Evolutionary conservation across 2,113 vertebrate genomes (phyloP).

Genomic region (Eubucco bourcierii): DNA sequence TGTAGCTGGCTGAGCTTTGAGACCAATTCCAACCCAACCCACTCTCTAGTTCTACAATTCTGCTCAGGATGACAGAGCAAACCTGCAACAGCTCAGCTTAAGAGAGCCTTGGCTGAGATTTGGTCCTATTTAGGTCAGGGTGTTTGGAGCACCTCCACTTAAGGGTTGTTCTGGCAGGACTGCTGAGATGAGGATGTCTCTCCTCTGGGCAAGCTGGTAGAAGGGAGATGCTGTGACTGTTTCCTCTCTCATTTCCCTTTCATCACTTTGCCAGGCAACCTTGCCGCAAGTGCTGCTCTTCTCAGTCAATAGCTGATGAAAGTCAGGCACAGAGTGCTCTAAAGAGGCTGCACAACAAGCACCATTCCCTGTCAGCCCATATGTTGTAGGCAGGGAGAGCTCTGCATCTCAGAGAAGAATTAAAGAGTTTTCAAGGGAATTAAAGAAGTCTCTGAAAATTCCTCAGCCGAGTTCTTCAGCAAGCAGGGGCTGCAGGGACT

Average conservation of each 20-base stretch:
- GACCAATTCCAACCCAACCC: no score
- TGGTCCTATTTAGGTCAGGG: neutral
- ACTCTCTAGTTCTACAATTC: neutral
- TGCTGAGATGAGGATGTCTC: neutral
- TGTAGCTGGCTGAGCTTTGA: no score
- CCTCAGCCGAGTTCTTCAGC: neutral
- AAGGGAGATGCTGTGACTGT: neutral
- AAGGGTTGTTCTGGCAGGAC: neutral
- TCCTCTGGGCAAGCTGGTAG: rapidly evolving
- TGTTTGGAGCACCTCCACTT: neutral
- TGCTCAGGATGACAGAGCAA: neutral
- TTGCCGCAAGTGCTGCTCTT: neutral
- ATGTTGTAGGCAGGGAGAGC: neutral
- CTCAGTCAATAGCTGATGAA: neutral
- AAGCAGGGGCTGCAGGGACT: neutral
- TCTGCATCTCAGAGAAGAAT: conserved; percentile 19
- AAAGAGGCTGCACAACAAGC: neutral
- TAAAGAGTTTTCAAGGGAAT: neutral
- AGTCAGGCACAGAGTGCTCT: neutral
- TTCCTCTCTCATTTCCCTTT: neutral
- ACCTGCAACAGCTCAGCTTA: neutral
- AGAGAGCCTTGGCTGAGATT: neutral
- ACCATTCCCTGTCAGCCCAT: conserved; percentile 6
- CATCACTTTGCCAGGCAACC: neutral
- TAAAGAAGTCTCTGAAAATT: conserved; percentile 17